A percentile compares a stretch with the other conserved stretches of the same genome.
These are phyloP conservation scores for Bugula neritina DNA, from an alignment of 2,888 invertebrate genomes.

Conservation along the genomic window DNA sequence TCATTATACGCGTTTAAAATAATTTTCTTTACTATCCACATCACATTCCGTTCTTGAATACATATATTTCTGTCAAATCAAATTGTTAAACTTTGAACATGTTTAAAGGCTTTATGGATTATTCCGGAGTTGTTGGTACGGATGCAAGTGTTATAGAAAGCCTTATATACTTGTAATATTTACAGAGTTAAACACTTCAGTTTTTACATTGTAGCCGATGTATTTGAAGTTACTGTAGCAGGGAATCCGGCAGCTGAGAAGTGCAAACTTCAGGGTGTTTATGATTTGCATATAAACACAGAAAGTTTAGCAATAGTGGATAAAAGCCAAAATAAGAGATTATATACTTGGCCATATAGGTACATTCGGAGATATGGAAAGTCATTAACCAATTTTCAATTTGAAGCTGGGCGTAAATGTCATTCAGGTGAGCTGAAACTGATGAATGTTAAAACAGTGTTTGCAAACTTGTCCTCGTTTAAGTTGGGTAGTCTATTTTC, in stretches of 20 bases:
- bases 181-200: background rate
- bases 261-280: slow-evolving; percentile 29
- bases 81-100: too few species aligned
- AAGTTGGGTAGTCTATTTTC: too few species aligned
- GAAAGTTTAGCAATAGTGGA: slow-evolving; percentile 30
- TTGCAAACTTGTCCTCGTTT: too few species aligned
- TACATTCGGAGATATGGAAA: slow-evolving; percentile 42
- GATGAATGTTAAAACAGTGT: too few species aligned
- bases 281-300: slow-evolving; percentile 28
- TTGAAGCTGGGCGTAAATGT: slow-evolving; percentile 47
- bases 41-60: too few species aligned
- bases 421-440: slow-evolving; percentile 38
- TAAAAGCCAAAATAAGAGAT: slow-evolving; percentile 30
- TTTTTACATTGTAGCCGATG: slow-evolving; percentile 29
- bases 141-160: too few species aligned
- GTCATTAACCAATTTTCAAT: slow-evolving; percentile 37
- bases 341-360: slow-evolving; percentile 40
- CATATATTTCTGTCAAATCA: too few species aligned
- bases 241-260: slow-evolving; percentile 29
- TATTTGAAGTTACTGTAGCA: slow-evolving; percentile 30
- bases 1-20: too few species aligned
- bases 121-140: too few species aligned
- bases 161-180: too few species aligned
- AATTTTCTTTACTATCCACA: too few species aligned
- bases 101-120: too few species aligned